Conservation (phyloP, 2,888 invertebrate genomes). For the Drosophila paranaensis region DNA sequence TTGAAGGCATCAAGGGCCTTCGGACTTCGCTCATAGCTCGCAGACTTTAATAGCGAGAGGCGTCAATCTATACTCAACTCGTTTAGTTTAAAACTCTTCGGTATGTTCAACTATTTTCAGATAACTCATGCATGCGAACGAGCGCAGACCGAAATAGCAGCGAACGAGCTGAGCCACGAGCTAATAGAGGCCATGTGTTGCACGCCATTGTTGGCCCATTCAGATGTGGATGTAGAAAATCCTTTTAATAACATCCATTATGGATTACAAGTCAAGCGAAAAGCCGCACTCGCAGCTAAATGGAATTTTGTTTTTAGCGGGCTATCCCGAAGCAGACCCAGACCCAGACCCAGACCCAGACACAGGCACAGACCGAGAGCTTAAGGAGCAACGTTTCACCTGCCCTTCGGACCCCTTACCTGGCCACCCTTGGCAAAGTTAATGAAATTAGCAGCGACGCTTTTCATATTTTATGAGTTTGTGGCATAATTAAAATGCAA, state of each 20-base stretch:
- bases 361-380: background rate
- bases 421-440: conserved; percentile 33
- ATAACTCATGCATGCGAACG: background rate
- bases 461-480: conserved; percentile 74
- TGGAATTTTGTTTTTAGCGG: background rate
- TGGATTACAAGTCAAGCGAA: conserved; percentile 6
- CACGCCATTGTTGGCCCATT: conserved; percentile 3
- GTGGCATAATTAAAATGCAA: conserved; percentile 72
- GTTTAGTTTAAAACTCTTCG: background rate
- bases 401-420: background rate
- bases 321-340: background rate
- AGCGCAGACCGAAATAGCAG: no score
- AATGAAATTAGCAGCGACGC: conserved; percentile 61
- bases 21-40: background rate
- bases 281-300: background rate
- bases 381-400: background rate
- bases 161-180: background rate
- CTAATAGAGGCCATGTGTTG: conserved; percentile 5
- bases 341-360: no score
- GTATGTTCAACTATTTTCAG: background rate
- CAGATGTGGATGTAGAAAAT: background rate
- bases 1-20: background rate
- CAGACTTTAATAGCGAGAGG: background rate
- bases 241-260: conserved; percentile 9
- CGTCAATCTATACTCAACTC: background rate